Percentiles rank a stretch among this genome's conserved stretches.
phyloP scores from a whole-genome alignment of 2,113 vertebrate genomes.

The Chionodraco myersi region DNA sequence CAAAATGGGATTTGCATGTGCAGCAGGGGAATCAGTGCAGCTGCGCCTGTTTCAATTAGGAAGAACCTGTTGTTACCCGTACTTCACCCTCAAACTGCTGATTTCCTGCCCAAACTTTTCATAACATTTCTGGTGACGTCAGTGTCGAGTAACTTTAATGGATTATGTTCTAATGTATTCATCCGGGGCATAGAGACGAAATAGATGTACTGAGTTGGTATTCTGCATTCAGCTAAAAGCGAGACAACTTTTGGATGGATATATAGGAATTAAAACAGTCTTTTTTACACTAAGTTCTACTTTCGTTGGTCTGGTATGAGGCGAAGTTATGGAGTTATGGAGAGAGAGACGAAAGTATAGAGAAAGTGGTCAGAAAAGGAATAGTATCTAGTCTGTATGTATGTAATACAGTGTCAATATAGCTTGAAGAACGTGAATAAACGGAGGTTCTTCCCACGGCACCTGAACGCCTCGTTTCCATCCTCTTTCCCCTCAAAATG shows the following conservation, averaged over 20 bases:
- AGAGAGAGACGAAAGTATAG: too few relatives aligned
- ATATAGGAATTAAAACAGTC: too few relatives aligned
- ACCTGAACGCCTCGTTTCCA: too few relatives aligned
- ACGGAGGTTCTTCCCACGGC: too few relatives aligned
- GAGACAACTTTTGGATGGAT: neutral
- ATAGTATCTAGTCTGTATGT: too few relatives aligned
- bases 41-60: constrained; percentile 66
- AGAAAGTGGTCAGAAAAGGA: too few relatives aligned
- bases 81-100: constrained; percentile 25
- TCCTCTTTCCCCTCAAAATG: too few relatives aligned
- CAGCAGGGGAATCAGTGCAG: constrained; percentile 37
- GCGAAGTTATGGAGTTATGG: too few relatives aligned
- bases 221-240: neutral
- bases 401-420: too few relatives aligned
- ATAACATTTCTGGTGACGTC: constrained; percentile 12
- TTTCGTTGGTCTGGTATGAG: neutral
- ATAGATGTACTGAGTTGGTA: neutral
- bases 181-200: neutral
- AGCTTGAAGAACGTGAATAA: too few relatives aligned
- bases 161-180: neutral
- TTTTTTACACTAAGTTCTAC: too few relatives aligned
- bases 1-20: constrained; percentile 60
- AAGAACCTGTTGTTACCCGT: constrained; percentile 41
- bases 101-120: constrained; percentile 24
- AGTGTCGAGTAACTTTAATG: constrained; percentile 8